phyloP scores from a whole-genome alignment of 2,888 invertebrate species.

The Heterodera filipjevi region DNA sequence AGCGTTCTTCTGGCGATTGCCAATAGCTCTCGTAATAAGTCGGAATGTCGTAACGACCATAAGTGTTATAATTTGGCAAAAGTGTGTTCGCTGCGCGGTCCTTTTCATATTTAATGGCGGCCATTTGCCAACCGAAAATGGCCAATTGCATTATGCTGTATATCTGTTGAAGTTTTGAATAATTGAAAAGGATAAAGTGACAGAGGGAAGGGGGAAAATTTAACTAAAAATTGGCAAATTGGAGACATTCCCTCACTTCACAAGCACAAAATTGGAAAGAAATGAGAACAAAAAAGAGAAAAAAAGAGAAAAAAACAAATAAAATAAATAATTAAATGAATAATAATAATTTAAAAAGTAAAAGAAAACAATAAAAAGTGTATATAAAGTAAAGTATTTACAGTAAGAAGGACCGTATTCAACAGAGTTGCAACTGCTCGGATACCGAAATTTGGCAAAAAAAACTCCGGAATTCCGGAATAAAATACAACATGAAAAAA shows the following conservation, averaged over 20 bases:
- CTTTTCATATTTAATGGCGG: constrained; percentile 63
- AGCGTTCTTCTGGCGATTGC: constrained; percentile 53
- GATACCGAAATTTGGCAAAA: too few relatives aligned
- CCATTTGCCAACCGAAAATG: constrained; percentile 65
- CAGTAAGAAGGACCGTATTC: too few relatives aligned
- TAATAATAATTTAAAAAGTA: too few relatives aligned
- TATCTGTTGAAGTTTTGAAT: constrained; percentile 48
- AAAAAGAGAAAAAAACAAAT: neutral
- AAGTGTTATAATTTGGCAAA: constrained; percentile 63
- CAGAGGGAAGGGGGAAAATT: neutral
- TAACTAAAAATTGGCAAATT: neutral
- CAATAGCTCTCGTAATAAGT: constrained; percentile 63
- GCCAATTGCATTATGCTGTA: constrained; percentile 60
- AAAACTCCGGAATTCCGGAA: too few relatives aligned
- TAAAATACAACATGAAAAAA: too few relatives aligned
- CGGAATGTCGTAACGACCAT: constrained; percentile 61
- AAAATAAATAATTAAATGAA: too few relatives aligned
- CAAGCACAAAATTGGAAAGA: neutral
- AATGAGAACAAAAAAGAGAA: too few relatives aligned
- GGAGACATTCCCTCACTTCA: neutral
- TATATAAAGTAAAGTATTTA: too few relatives aligned
- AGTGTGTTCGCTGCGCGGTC: constrained; percentile 64
- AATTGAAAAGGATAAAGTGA: neutral
- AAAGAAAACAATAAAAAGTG: neutral
- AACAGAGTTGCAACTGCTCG: too few relatives aligned